phyloP scores from a whole-genome alignment of 2,888 invertebrate genomes.

The Drosophila acutilabella region DNA sequence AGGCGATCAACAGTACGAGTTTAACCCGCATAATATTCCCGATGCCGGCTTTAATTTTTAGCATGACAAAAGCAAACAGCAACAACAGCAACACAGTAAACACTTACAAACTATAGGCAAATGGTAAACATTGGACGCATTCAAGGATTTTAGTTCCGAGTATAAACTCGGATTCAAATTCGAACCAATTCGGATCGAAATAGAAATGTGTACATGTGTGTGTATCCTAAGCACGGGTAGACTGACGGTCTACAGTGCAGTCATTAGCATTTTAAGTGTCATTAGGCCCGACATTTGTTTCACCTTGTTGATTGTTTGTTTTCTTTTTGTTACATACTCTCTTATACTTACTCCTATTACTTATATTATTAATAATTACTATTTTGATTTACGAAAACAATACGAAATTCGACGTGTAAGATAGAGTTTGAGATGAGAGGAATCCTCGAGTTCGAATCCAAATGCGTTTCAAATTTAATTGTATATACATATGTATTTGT shows the following conservation, averaged over 20 bases:
- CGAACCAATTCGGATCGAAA: no score
- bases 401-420: slow-evolving; percentile 44
- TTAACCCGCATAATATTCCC: slow-evolving; percentile 89
- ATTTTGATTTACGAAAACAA: slow-evolving; percentile 44
- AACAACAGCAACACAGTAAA: slow-evolving; percentile 23
- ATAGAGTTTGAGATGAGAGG: slow-evolving; percentile 51
- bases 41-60: slow-evolving; percentile 94
- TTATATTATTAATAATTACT: slow-evolving; percentile 29
- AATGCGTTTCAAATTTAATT: slow-evolving; percentile 4
- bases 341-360: slow-evolving; percentile 26
- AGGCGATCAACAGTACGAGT: slow-evolving; percentile 90
- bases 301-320: slow-evolving; percentile 32
- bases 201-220: slow-evolving; percentile 1
- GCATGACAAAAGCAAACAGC: slow-evolving; percentile 46
- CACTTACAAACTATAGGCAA: slow-evolving; percentile 23
- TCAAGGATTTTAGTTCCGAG: slow-evolving; percentile 6
- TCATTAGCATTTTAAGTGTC: slow-evolving; percentile 74
- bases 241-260: slow-evolving; percentile 54
- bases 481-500: slow-evolving; percentile 11
- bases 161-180: no score
- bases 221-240: slow-evolving; percentile 30
- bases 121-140: slow-evolving; percentile 27
- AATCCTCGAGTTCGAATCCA: slow-evolving; percentile 21
- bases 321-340: slow-evolving; percentile 45
- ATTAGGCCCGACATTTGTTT: slow-evolving; percentile 41